Percentiles rank a stretch among this genome's conserved stretches.
These are phyloP conservation scores for Samia ricini DNA, from an alignment of 1,140 invertebrate species.

Conservation along the genomic window DNA sequence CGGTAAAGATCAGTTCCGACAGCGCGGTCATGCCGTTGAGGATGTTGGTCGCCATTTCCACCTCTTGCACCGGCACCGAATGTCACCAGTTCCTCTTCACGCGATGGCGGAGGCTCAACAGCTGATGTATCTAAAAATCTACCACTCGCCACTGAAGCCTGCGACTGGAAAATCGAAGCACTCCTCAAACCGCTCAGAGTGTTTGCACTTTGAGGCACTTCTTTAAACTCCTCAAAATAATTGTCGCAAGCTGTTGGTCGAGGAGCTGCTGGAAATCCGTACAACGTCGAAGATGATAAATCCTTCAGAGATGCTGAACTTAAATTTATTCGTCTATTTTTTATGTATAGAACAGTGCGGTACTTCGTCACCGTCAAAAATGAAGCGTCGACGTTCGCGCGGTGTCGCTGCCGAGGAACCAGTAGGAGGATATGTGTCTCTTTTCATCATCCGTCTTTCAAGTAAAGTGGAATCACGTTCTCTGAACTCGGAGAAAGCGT, in stretches of 20 bases:
- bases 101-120: slow-evolving; percentile 61
- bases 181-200: slow-evolving; percentile 67
- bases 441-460: slow-evolving; percentile 69
- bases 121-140: slow-evolving; percentile 62
- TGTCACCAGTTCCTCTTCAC: slow-evolving; percentile 68
- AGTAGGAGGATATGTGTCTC: slow-evolving; percentile 68
- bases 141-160: slow-evolving; percentile 64
- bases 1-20: slow-evolving; percentile 65
- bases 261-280: slow-evolving; percentile 78
- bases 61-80: slow-evolving; percentile 52
- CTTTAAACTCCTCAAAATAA: slow-evolving; percentile 72
- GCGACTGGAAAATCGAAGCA: slow-evolving; percentile 71
- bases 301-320: slow-evolving; percentile 78
- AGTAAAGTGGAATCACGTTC: slow-evolving; percentile 63
- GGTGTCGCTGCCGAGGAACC: slow-evolving; percentile 73
- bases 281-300: slow-evolving; percentile 74
- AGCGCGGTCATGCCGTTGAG: slow-evolving; percentile 57
- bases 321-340: slow-evolving; percentile 70
- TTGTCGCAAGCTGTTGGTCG: slow-evolving; percentile 65
- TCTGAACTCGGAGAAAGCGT: slow-evolving; percentile 62
- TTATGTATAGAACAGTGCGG: slow-evolving; percentile 72
- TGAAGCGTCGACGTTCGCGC: slow-evolving; percentile 71
- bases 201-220: slow-evolving; percentile 71
- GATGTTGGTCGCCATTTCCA: slow-evolving; percentile 27
- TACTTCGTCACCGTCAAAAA: slow-evolving; percentile 75